These are phyloP conservation scores for Conus ventricosus DNA, from an alignment of 1,140 invertebrate species.

Conservation along the genomic window DNA sequence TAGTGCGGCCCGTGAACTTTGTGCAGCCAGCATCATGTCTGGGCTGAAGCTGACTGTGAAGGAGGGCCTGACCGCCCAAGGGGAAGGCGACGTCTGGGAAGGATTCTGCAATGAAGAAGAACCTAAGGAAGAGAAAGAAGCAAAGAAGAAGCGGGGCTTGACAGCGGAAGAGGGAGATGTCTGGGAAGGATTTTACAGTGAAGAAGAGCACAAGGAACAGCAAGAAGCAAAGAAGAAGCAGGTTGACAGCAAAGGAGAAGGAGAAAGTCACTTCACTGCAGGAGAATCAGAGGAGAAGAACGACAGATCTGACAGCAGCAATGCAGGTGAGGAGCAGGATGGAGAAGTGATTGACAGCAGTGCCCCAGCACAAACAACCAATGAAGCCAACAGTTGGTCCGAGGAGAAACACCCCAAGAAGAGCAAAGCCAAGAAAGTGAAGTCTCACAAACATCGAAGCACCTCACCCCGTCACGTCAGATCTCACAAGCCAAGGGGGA, in stretches of 20 bases:
- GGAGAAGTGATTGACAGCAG: neutral
- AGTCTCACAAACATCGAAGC: neutral
- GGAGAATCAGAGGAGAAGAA: neutral
- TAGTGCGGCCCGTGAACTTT: neutral
- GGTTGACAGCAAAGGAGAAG: neutral
- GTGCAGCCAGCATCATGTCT: neutral
- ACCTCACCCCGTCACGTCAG: neutral
- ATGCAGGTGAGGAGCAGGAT: neutral
- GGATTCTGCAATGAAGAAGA: conserved; percentile 38
- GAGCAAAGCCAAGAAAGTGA: neutral
- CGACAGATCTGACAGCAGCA: neutral
- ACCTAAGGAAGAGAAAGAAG: neutral
- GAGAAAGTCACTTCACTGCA: neutral
- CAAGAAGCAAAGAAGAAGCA: conserved; percentile 1
- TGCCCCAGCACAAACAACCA: neutral
- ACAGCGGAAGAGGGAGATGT: neutral
- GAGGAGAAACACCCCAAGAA: neutral
- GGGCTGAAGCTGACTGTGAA: neutral
- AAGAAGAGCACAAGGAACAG: conserved; percentile 5
- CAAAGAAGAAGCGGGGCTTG: neutral
- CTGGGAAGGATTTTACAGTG: conserved; percentile 39
- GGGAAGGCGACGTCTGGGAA: conserved; percentile 23
- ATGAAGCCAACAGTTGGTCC: neutral
- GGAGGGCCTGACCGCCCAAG: neutral
- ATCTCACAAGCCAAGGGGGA: neutral